phyloP scores from a whole-genome alignment of 2,113 vertebrate species.

The Megaceryle maxima region DNA sequence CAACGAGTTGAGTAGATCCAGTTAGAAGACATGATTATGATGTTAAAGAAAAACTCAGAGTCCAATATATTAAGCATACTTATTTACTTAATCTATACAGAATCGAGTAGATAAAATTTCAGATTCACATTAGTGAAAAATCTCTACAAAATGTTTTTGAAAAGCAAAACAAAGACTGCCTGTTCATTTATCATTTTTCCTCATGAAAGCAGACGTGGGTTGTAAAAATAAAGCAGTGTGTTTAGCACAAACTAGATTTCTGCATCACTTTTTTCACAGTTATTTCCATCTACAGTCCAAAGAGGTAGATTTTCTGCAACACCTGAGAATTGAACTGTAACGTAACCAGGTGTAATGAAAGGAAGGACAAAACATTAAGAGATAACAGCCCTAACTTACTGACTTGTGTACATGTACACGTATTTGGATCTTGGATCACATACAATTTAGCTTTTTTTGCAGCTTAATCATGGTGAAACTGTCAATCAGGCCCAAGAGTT shows the following conservation, averaged over 20 bases:
- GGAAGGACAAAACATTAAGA: slow-evolving; percentile 56
- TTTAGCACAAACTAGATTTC: slow-evolving; percentile 85
- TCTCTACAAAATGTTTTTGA: slow-evolving; percentile 96
- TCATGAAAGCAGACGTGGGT: slow-evolving; percentile 80
- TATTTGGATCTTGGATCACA: slow-evolving; percentile 5
- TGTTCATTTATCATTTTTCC: slow-evolving; percentile 82
- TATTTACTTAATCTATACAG: slow-evolving; percentile 87
- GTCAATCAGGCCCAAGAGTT: slow-evolving; percentile 24
- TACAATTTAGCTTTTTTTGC: background rate
- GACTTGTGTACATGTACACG: slow-evolving; percentile 30
- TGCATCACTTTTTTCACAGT: slow-evolving; percentile 89
- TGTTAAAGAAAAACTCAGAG: slow-evolving; percentile 74
- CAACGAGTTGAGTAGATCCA: background rate
- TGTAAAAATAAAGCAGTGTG: slow-evolving; percentile 87
- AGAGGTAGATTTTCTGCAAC: slow-evolving; percentile 96
- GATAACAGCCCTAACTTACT: slow-evolving; percentile 56
- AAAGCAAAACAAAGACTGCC: slow-evolving; percentile 88
- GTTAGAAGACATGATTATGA: background rate
- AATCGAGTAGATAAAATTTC: slow-evolving; percentile 84
- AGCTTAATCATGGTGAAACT: slow-evolving; percentile 54
- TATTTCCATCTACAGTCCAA: slow-evolving; percentile 85
- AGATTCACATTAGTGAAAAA: slow-evolving; percentile 84
- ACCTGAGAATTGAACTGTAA: slow-evolving; percentile 91
- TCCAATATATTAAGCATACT: slow-evolving; percentile 78
- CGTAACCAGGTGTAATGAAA: slow-evolving; percentile 77